phyloP scores from a whole-genome alignment of 30 jellyfish, hydroid and myxozoan genomes.

The Cassiopea andromeda region DNA sequence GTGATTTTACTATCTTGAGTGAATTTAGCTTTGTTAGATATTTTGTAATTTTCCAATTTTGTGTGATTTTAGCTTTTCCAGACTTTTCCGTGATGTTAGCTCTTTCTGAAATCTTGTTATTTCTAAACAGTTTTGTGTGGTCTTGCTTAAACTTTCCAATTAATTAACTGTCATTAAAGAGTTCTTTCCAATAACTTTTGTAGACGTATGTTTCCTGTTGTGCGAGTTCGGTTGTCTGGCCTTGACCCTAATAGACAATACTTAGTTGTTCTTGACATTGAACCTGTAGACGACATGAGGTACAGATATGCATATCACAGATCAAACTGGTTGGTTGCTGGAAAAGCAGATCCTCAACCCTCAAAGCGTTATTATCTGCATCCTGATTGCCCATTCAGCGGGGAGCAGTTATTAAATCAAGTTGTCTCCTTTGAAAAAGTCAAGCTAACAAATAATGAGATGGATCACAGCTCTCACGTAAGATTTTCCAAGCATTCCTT shows the following conservation, averaged over 20 bases:
- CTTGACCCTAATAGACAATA: constrained; percentile 57
- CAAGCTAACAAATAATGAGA: constrained; percentile 73
- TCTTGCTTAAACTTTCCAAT: too few species aligned
- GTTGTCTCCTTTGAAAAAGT: constrained; percentile 83
- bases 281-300: constrained; percentile 88
- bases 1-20: too few species aligned
- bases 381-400: constrained; percentile 81
- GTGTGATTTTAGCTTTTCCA: too few species aligned
- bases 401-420: constrained; percentile 72
- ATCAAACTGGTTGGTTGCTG: constrained; percentile 84
- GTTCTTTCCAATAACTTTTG: neutral
- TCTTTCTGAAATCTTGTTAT: too few species aligned
- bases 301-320: constrained; percentile 83
- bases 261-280: constrained; percentile 63
- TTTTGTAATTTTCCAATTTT: too few species aligned
- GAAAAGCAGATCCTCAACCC: constrained; percentile 85
- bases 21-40: too few species aligned
- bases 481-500: neutral
- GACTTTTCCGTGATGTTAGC: too few species aligned
- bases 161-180: too few species aligned
- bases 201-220: constrained; percentile 88
- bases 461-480: constrained; percentile 78
- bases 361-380: constrained; percentile 65
- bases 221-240: constrained; percentile 73
- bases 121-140: too few species aligned